Percentiles rank a stretch among this genome's conserved stretches.
Conservation (phyloP, 2,113 vertebrate species). For the Xenopus tropicalis region DNA sequence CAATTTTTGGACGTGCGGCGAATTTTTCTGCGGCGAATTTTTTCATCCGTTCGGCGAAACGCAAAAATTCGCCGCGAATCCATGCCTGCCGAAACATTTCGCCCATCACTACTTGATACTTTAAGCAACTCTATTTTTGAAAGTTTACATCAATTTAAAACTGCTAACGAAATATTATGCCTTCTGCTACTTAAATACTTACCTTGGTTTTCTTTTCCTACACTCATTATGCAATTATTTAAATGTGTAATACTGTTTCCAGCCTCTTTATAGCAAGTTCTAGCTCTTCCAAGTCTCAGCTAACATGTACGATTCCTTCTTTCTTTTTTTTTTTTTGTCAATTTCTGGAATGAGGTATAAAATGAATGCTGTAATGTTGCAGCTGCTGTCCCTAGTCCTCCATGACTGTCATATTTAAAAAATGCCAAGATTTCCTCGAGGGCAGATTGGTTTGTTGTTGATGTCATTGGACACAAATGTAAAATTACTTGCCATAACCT, state of each 20-base stretch:
- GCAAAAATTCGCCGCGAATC: too few relatives aligned
- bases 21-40: too few relatives aligned
- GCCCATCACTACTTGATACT: too few relatives aligned
- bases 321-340: conserved; percentile 2
- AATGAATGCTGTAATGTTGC: conserved; percentile 15
- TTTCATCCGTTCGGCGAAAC: too few relatives aligned
- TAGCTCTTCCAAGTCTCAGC: conserved; percentile 7
- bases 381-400: conserved; percentile 18
- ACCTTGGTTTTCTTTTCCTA: too few relatives aligned
- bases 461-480: conserved; percentile 17
- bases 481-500: conserved; percentile 3
- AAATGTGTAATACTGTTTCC: conserved; percentile 5
- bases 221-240: conserved; percentile 15
- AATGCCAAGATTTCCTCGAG: conserved; percentile 27
- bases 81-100: too few relatives aligned
- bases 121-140: too few relatives aligned
- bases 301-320: conserved; percentile 2
- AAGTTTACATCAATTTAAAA: too few relatives aligned
- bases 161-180: too few relatives aligned
- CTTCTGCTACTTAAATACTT: too few relatives aligned
- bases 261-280: neutral
- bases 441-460: conserved; percentile 18
- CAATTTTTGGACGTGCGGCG: too few relatives aligned
- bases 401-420: conserved; percentile 18
- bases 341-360: conserved; percentile 2